Conservation (phyloP, 92 coral and sea anemone species). For the Bergia puertoricense region DNA sequence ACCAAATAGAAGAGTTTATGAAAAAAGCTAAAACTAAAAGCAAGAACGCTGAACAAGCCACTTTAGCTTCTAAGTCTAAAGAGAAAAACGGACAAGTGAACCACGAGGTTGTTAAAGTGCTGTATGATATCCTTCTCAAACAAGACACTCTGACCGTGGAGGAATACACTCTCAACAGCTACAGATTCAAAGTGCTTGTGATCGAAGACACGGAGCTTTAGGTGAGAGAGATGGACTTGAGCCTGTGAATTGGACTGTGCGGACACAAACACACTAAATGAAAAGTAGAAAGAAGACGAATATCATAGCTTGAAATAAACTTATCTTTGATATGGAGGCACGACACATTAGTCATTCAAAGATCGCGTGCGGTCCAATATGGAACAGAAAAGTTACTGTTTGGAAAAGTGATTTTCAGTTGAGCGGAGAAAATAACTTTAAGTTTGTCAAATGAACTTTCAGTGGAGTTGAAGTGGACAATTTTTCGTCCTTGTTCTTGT, state of each 20-base stretch:
- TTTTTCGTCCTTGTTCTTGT: neutral
- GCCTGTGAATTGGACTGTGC: neutral
- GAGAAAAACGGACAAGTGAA: neutral
- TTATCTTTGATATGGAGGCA: neutral
- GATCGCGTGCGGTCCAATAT: neutral
- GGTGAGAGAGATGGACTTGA: neutral
- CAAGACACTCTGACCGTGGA: conserved; percentile 75
- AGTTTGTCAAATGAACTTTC: too few relatives aligned
- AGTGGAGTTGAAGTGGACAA: neutral
- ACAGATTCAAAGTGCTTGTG: conserved; percentile 75
- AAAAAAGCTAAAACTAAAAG: conserved; percentile 28
- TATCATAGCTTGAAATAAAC: neutral
- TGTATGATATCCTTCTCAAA: conserved; percentile 64
- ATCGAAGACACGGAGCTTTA: conserved; percentile 86
- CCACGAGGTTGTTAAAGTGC: conserved; percentile 64
- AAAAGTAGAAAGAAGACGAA: neutral
- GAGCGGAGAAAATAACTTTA: neutral
- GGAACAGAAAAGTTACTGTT: neutral
- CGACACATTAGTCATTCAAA: neutral
- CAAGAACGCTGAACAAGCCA: neutral
- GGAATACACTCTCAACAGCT: conserved; percentile 77
- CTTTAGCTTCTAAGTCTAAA: neutral
- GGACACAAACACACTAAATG: neutral
- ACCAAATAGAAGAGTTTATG: conserved; percentile 34
- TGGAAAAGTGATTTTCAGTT: neutral